Conservation (phyloP, 92 coral and sea anemone species). For the Muricea muricata region DNA sequence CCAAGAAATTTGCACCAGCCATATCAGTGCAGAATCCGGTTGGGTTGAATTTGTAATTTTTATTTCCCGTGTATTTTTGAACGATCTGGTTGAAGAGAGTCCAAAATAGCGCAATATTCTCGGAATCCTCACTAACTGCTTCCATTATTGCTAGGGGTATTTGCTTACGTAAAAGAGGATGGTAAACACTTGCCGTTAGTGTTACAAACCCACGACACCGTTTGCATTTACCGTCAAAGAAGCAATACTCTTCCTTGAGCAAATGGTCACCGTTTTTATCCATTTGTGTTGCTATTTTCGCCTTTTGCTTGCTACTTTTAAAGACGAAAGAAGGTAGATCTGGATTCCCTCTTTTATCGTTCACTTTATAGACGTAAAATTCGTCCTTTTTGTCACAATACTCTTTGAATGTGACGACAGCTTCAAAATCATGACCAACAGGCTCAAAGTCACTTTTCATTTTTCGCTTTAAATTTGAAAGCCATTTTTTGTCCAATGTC, state of each 20-base stretch:
- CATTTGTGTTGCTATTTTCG: constrained; percentile 61
- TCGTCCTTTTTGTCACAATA: too few species aligned
- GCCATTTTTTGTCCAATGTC: constrained; percentile 48
- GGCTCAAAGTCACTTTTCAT: constrained; percentile 64
- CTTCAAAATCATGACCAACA: constrained; percentile 70
- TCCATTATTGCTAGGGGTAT: constrained; percentile 56
- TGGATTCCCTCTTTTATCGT: constrained; percentile 63
- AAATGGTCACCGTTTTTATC: constrained; percentile 51
- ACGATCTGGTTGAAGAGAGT: constrained; percentile 44
- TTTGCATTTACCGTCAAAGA: constrained; percentile 68
- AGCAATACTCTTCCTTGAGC: constrained; percentile 63
- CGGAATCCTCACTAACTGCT: constrained; percentile 27
- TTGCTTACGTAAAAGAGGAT: constrained; percentile 44
- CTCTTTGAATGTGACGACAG: too few species aligned
- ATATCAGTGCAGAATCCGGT: constrained; percentile 67
- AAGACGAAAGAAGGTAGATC: constrained; percentile 69
- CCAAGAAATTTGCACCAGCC: constrained; percentile 71
- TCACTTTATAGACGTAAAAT: too few species aligned
- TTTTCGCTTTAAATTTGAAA: constrained; percentile 63
- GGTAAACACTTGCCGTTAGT: constrained; percentile 63
- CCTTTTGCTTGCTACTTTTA: constrained; percentile 53
- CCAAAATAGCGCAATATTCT: constrained; percentile 52
- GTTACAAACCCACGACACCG: constrained; percentile 67
- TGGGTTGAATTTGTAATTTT: constrained; percentile 19
- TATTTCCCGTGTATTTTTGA: constrained; percentile 7